Evolutionary conservation across 35 echinoderm and acorn worm species (phyloP), one percentile per base, ranked within the genome.

Genomic region (Apostichopus japonicus): DNA sequence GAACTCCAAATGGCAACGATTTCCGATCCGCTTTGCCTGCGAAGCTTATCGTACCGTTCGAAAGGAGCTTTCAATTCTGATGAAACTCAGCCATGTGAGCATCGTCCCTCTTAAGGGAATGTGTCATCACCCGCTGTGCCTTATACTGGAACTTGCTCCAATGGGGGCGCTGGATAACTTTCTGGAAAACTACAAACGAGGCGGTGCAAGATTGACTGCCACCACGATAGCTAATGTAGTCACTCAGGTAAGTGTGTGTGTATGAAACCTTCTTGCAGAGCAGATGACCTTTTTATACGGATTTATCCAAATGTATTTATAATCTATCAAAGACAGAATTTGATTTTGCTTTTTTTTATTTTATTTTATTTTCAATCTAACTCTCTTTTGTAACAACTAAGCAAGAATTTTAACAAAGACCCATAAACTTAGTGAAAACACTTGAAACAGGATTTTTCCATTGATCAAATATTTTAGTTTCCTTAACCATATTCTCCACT

Each of bases 61-160:
- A 82, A 96, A 96, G 83, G 97, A 99, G 62, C 92, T 96, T 0
- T 93, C 93, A 4, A 99, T 99, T 86, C 93, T 96, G 33, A 24
- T 93, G 70, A 96, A 93, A 23, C 90, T 99, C 51, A 90, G 94
- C 17, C 97, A 99, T 90, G 65, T 93, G 0, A 88, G 94, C 52
- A 99, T 99, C 17, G 97, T 99, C 3, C 93, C 95, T 10, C 84
- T 99, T 24, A 56, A 93, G 10, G 97, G 95, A 0, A 93, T 99
- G 70, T 99, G 97, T 78, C 87, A 72, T 54, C 97, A 96, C 61
- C 97, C 97, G 0, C 90, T 99, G 93, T 95, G 97, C 61, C 78
- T 99, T 62, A 94, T 99, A 9, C 72, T 99, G 22, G 97, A 99
- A 84, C 80, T 99, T 19, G 95, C 97, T 53, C 97, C 95, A 23